Base-by-base conservation (phyloP, 2,797 vertebrate species). In the Helarctos malayanus region DNA sequence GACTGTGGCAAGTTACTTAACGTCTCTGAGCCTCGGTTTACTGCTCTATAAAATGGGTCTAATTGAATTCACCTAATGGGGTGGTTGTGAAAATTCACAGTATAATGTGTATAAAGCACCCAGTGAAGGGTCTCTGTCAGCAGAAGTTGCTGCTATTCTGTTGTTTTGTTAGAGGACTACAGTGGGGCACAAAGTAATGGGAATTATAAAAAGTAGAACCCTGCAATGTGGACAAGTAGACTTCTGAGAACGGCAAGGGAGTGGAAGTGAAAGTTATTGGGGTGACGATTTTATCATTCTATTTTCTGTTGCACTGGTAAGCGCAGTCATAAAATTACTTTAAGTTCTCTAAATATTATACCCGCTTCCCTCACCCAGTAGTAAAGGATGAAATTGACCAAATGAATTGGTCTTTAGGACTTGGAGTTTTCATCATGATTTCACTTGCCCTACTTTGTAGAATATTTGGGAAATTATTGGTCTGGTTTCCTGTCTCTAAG, bases 1-100 rank as follows among this genome's bases (percentile, higher is more conserved):
- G 83, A 79, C 61, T 8, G 32, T 56, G 52, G 45, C 25, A 52
- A 61, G 7, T 78, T 76, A 69, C 8, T 56, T 87, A 84, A 88
- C 63, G 38, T 90, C 54, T 54, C 61, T 32, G 76, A 69, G 41
- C 56, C 91, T 91, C 3, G 1, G 89, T 98, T 97, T 97, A 93
- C 19, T 96, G 56, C 68, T 78, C 68, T 84, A 56, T 96, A 81
- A 91, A 97, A 89, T 96, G 89, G 91, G 91, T 89, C 91, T 79
- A 57, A 89, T 86, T 63, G 75, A 87, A 89, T 10, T 92, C 75
- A 73, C 18, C 14, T 83, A 91, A 93, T 91, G 56, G 38, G 41
- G 32, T 45, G 8, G 38, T 73, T 69, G 80, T 97, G 95, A 93
- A 90, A 95, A 76, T 89, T 91, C 41, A 85, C 27, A 88, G 5